phyloP scores from a whole-genome alignment of 2,888 invertebrate genomes.

The Drosophila nr. perissopoda region DNA sequence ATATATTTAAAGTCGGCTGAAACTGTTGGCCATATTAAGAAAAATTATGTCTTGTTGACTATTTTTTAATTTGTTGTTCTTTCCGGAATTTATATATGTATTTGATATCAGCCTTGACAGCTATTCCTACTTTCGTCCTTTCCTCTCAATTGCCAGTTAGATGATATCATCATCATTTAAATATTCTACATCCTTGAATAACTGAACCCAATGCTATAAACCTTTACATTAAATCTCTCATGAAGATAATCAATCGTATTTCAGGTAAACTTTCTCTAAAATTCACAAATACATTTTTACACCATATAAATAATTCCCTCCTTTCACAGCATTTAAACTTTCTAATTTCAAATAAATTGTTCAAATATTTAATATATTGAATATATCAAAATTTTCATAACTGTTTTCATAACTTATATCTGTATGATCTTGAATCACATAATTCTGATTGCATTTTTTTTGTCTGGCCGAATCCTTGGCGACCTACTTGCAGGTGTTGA shows the following conservation, averaged over 20 bases:
- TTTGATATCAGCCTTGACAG: neutral
- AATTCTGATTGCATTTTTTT: neutral
- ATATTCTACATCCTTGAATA: too few relatives aligned
- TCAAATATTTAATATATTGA: too few relatives aligned
- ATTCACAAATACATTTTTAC: neutral
- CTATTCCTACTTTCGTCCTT: neutral
- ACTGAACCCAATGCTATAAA: too few relatives aligned
- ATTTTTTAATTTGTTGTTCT: neutral
- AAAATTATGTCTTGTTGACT: accelerated
- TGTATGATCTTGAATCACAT: neutral
- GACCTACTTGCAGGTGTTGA: neutral
- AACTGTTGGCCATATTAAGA: neutral
- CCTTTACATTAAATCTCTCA: neutral
- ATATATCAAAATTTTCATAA: neutral
- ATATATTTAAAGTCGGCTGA: neutral
- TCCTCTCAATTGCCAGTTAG: neutral
- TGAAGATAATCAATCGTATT: neutral
- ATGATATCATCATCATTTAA: too few relatives aligned
- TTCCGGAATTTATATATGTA: neutral
- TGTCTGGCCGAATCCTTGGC: neutral
- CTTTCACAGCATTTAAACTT: too few relatives aligned
- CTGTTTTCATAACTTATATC: neutral
- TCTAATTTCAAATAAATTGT: too few relatives aligned
- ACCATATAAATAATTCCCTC: too few relatives aligned
- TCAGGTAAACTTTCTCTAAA: neutral